Conservation (phyloP, 2,888 invertebrate genomes). For the Lutraria lutraria region DNA sequence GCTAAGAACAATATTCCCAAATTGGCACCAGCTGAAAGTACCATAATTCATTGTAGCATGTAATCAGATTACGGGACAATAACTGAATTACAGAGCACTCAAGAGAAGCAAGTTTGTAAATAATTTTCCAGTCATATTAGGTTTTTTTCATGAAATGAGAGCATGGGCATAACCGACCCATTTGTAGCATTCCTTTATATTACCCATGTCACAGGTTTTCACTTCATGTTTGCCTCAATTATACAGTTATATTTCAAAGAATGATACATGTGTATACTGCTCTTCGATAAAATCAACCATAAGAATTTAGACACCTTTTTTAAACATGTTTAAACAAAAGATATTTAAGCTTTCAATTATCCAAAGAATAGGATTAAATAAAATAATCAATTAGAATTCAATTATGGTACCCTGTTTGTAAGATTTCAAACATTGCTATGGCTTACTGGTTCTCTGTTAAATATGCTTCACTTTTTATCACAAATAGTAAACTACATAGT, state of each 20-base stretch:
- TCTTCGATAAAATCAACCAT: too few species aligned
- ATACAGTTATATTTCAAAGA: not conserved
- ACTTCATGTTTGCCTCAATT: not conserved
- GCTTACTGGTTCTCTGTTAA: too few species aligned
- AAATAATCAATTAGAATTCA: too few species aligned
- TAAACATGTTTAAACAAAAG: too few species aligned
- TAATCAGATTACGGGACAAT: conserved; percentile 23
- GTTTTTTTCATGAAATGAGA: conserved; percentile 15
- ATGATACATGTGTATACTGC: not conserved
- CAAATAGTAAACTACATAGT: too few species aligned
- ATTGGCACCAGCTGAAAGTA: conserved; percentile 14
- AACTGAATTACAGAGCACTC: conserved; percentile 33
- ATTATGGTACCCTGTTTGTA: too few species aligned
- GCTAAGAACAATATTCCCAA: conserved; percentile 21
- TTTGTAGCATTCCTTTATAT: not conserved
- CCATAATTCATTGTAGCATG: conserved; percentile 32
- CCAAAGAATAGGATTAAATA: too few species aligned
- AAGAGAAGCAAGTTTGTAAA: conserved; percentile 11
- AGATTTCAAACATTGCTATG: too few species aligned
- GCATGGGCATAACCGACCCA: not conserved
- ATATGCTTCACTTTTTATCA: too few species aligned
- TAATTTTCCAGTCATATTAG: conserved; percentile 13
- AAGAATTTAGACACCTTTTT: too few species aligned
- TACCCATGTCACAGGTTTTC: not conserved
- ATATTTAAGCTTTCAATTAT: too few species aligned